Conservation (phyloP, 2,888 invertebrate genomes). For the Artemia sp. region DNA sequence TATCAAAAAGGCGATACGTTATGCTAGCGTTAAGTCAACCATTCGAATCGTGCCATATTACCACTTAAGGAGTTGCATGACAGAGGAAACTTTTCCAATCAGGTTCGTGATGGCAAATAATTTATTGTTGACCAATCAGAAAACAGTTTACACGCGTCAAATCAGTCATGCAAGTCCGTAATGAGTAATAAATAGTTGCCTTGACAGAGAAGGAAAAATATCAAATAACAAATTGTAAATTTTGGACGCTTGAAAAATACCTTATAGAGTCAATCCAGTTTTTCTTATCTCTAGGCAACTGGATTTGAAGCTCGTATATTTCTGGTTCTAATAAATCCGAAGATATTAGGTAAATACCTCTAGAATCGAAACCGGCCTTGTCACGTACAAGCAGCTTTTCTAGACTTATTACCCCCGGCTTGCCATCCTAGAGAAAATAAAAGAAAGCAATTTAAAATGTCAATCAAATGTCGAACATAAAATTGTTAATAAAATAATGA, state of each 20-base stretch:
- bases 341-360: conserved; percentile 79
- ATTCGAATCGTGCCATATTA: too few species aligned
- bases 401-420: conserved; percentile 81
- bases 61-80: too few species aligned
- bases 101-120: too few species aligned
- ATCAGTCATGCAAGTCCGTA: too few species aligned
- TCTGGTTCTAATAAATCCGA: conserved; percentile 80
- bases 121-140: too few species aligned
- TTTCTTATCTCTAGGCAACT: conserved; percentile 73
- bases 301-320: conserved; percentile 80
- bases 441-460: not conserved
- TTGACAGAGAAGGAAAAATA: conserved; percentile 16
- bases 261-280: conserved; percentile 75
- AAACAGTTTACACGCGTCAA: too few species aligned
- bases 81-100: too few species aligned
- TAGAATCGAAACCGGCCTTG: conserved; percentile 66
- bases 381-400: conserved; percentile 79
- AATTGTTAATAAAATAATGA: too few species aligned
- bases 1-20: too few species aligned
- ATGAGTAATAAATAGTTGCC: too few species aligned
- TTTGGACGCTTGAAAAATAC: conserved; percentile 30
- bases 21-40: too few species aligned
- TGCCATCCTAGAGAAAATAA: conserved; percentile 23
- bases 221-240: conserved; percentile 1
- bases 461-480: too few species aligned